Conservation (phyloP, 92 coral and sea anemone genomes). For the Diadumene lineata region DNA sequence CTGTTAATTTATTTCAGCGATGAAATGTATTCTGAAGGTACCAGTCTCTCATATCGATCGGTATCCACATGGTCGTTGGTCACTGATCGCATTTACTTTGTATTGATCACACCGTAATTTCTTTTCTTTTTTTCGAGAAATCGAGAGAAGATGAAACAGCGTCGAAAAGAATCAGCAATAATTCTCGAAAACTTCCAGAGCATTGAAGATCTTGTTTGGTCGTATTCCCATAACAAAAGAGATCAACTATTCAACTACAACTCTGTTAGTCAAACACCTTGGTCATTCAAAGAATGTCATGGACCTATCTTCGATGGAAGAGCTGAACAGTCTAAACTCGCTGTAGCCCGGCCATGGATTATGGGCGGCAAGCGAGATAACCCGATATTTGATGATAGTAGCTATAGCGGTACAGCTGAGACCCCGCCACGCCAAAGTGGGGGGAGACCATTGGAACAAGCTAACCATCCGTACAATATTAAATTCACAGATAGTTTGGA, state of each 20-base stretch:
- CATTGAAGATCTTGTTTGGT: constrained; percentile 20
- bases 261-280: neutral
- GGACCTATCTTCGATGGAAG: constrained; percentile 22
- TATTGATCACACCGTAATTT: neutral
- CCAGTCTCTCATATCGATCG: too few relatives aligned
- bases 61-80: neutral
- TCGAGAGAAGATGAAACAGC: neutral
- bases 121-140: constrained; percentile 4
- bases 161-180: constrained; percentile 17
- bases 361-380: constrained; percentile 21
- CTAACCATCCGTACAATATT: neutral
- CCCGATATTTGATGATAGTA: constrained; percentile 19
- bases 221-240: constrained; percentile 13
- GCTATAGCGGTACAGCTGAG: constrained; percentile 6
- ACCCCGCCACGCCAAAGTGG: neutral
- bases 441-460: constrained; percentile 8
- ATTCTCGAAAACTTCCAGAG: constrained; percentile 25
- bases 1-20: neutral
- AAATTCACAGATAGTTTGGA: neutral
- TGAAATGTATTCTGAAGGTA: too few relatives aligned
- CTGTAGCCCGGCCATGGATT: constrained; percentile 23
- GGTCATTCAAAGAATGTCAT: constrained; percentile 9
- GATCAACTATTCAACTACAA: constrained; percentile 2
- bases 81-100: neutral
- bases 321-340: neutral